Evolutionary conservation across 2,888 invertebrate species (phyloP), one percentile per base, ranked within the genome.

Genomic region (Galeruca laticollis): DNA sequence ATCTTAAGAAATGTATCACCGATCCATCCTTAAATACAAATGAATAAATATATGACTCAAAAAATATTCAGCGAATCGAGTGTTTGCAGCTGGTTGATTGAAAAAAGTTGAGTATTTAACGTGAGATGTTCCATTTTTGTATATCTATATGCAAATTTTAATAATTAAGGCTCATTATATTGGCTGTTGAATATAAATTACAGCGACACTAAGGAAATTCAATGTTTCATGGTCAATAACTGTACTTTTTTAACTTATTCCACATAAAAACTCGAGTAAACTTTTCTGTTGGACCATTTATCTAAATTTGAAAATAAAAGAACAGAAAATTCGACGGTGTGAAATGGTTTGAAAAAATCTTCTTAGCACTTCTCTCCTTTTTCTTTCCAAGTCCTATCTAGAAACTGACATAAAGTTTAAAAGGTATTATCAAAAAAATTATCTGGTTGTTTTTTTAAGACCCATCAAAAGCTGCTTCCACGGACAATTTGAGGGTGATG

Each of bases 341-440:
- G 52, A 71, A 68, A 63, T 68, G 43, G 56, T 31, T 49, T 51
- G 56, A 64, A 64, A 68, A 68, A 51, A 64, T 26, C 64, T 71
- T 64, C 47, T 70, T 67, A 67, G 37, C 49, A 60, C 51, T 59
- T 51, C 31, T 26, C 40, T 26, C 40, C 54, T 43, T 33, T 51
- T 54, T 54, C 51, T 61, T 33, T 62, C 61, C 51, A 47, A 52
- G n/a, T n/a, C 5, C 51, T 20, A 33, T 40, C 68, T 51, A 21
- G 33, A 56, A 61, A 54, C 54, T 61, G 40, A 43, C 49, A 61
- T 57, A 47, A 57, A 35, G 21, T 47, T 2, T 51, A 51, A 21
- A 21, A 11, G 21, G 9, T 51, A 51, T 51, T 20, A 51, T 51
- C 51, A 51, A 11, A 18, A 51, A 51, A 51, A 51, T 51, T 21